phyloP scores from a whole-genome alignment of 2,888 invertebrate species.

The Epirrhoe alternata region DNA sequence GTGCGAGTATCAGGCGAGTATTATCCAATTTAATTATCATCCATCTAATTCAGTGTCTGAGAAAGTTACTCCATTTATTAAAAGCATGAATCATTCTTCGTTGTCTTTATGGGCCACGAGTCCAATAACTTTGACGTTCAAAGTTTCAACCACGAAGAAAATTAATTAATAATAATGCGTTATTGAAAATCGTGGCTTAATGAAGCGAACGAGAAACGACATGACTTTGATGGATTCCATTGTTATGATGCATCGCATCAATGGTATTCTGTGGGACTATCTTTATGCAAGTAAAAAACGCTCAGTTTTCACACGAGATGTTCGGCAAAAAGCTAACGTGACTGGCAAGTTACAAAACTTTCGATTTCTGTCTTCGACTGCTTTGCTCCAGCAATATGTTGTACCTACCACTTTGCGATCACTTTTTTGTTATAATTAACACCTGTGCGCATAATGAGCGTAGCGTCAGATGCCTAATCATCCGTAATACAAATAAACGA shows the following conservation, averaged over 20 bases:
- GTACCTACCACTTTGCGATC: slow-evolving; percentile 26
- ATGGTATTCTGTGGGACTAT: slow-evolving; percentile 42
- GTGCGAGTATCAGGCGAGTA: slow-evolving; percentile 46
- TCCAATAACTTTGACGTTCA: slow-evolving; percentile 17
- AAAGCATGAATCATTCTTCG: slow-evolving; percentile 33
- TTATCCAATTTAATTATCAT: slow-evolving; percentile 64
- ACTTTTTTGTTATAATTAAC: slow-evolving; percentile 39
- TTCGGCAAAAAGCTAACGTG: slow-evolving; percentile 69
- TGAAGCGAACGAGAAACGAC: slow-evolving; percentile 19
- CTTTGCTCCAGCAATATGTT: slow-evolving; percentile 48
- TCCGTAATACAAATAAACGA: slow-evolving; percentile 24
- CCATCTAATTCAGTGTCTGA: slow-evolving; percentile 58
- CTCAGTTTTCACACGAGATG: slow-evolving; percentile 71
- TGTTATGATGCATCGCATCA: slow-evolving; percentile 33
- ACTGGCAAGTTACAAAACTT: slow-evolving; percentile 68
- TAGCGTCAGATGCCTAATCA: slow-evolving; percentile 34
- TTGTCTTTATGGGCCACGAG: slow-evolving; percentile 33
- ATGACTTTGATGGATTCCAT: slow-evolving; percentile 13
- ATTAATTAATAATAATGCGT: slow-evolving; percentile 21
- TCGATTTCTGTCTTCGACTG: slow-evolving; percentile 67
- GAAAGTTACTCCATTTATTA: slow-evolving; percentile 56
- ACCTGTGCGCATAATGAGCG: slow-evolving; percentile 28
- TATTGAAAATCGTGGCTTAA: slow-evolving; percentile 25
- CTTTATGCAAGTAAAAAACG: slow-evolving; percentile 34
- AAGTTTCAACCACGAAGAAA: slow-evolving; percentile 28